Base-by-base conservation (phyloP, 2,113 vertebrate species). In the Lampris megalopsis region DNA sequence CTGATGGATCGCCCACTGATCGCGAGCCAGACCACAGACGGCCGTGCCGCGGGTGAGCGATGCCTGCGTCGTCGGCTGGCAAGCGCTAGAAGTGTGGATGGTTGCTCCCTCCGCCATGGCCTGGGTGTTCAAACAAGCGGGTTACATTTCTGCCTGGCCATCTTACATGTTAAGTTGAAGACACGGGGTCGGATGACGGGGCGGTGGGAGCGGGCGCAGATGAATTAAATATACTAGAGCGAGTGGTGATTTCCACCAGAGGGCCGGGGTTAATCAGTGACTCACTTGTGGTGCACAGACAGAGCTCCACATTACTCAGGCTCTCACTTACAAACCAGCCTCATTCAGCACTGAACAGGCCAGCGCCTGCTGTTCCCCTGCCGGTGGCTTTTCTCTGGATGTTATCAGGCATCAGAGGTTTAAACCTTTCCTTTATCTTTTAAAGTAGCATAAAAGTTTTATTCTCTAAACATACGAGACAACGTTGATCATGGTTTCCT, bases 221-320 rank as follows among this genome's bases (percentile, higher is more conserved):
- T 7, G 36, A 82, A 89, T 74, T 81, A 63, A 77, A 66, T 83
- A 73, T 59, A 68, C 56, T 63, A 35, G 65, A 74, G 72, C 67
- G 24, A 45, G 59, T 49, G 13, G 59, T 77, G 83, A 84, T 86
- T 80, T 88, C 82, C 82, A 24, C 70, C 36, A 6, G 65, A 79
- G 80, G 60, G 62, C 42, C 36, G 3, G 60, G 40, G 63, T 60
- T 81, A 78, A 83, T 88, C 86, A 63, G 47, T 68, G 60, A 74
- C 61, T 68, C 80, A 73, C 61, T 73, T 73, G 42, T 37, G 35
- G 54, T 53, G 79, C 58, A 52, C 4, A 65, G 2, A 52, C 4
- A 65, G 2, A 53, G 64, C 40, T 43, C 36, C 0, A 35, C 64
- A 77, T 80, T 79, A 70, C 10, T 4, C 5, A 41, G 41, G 8